Evolutionary conservation across 2,113 vertebrate species (phyloP).

Genomic region (Ciconia stormi): DNA sequence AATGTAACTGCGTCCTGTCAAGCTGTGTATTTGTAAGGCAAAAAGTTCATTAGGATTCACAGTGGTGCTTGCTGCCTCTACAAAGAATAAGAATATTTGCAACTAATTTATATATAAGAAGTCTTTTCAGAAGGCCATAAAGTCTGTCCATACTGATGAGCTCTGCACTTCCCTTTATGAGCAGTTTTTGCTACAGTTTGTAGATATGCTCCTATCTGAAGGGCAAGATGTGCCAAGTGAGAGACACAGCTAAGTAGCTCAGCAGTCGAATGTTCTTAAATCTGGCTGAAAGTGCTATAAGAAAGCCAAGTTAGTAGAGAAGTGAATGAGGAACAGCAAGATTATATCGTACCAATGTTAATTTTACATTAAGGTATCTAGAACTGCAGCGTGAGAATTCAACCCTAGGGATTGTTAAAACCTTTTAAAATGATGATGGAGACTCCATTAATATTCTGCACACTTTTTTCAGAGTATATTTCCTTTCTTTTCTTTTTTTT

Average conservation of each 20-base stretch:
- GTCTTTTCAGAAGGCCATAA: neutral
- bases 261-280: neutral
- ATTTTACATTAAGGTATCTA: neutral
- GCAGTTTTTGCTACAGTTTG: neutral
- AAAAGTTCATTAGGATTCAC: neutral
- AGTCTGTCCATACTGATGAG: neutral
- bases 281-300: neutral
- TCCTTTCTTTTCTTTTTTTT: neutral
- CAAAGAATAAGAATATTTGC: neutral
- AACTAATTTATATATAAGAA: neutral
- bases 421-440: neutral
- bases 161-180: neutral
- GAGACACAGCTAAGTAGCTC: neutral
- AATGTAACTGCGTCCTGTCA: neutral
- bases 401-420: neutral
- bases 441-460: neutral
- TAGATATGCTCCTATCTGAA: neutral
- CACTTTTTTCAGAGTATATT: neutral
- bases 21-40: neutral
- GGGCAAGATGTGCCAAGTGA: neutral
- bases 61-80: neutral
- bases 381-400: neutral
- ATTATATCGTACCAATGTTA: neutral
- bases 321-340: neutral
- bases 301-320: neutral